Conservation (phyloP, 2,888 invertebrate species). For the Drosophila testacea region DNA sequence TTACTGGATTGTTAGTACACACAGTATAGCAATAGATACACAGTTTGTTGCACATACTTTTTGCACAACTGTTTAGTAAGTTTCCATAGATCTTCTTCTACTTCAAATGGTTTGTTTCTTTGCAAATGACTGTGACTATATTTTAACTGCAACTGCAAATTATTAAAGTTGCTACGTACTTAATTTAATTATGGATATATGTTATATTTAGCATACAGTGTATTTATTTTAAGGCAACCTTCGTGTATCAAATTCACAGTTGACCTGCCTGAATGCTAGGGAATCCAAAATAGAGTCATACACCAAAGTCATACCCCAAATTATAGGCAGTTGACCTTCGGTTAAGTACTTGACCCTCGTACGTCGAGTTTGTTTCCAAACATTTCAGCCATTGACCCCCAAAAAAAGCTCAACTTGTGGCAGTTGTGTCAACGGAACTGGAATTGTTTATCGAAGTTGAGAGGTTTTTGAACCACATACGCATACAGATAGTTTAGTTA, state of each 20-base stretch:
- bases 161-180: neutral
- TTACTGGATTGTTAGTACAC: neutral
- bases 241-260: conserved; percentile 25
- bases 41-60: conserved; percentile 15
- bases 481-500: conserved; percentile 21
- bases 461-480: conserved; percentile 74
- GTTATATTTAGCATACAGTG: conserved; percentile 16
- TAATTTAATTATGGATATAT: conserved; percentile 12
- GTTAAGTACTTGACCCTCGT: conserved; percentile 63
- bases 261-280: conserved; percentile 21
- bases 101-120: neutral
- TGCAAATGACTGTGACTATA: no score
- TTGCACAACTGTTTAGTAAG: conserved; percentile 19
- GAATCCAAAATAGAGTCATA: neutral
- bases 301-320: neutral
- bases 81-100: conserved; percentile 2
- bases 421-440: conserved; percentile 75
- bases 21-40: conserved; percentile 2
- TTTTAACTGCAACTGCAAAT: conserved; percentile 7
- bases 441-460: conserved; percentile 62
- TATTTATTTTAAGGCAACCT: conserved; percentile 8
- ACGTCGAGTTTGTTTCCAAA: conserved; percentile 45
- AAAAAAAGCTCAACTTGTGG: conserved; percentile 28
- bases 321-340: conserved; percentile 41
- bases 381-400: conserved; percentile 74